phyloP scores from a whole-genome alignment of 2,797 vertebrate genomes.

The Gorsachius magnificus region DNA sequence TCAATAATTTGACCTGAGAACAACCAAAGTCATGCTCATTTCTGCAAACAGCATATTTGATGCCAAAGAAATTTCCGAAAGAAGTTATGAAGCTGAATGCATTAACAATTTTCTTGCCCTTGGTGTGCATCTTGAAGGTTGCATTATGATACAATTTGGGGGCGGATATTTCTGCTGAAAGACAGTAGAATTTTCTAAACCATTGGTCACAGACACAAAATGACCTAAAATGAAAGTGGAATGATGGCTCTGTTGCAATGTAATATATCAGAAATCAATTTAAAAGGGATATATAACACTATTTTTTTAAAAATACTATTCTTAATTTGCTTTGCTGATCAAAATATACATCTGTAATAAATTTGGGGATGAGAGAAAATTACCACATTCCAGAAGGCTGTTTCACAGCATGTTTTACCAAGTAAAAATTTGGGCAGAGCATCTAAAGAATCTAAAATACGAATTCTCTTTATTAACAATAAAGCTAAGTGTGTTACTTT shows the following conservation, averaged over 20 bases:
- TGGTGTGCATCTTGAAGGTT: conserved; percentile 12
- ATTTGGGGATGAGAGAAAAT: background rate
- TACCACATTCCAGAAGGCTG: background rate
- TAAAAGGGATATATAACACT: background rate
- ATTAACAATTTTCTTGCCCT: conserved; percentile 12
- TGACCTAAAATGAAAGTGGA: background rate
- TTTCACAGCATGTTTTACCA: conserved; percentile 6
- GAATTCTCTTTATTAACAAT: background rate
- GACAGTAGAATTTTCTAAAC: conserved; percentile 54
- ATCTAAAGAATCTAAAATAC: background rate
- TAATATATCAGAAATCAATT: background rate
- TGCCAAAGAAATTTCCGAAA: conserved; percentile 12
- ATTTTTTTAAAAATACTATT: no score
- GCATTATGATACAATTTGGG: conserved; percentile 1
- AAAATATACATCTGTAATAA: conserved; percentile 27
- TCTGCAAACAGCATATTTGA: background rate
- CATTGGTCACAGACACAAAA: conserved; percentile 25
- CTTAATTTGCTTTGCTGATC: conserved; percentile 35
- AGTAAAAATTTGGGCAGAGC: background rate
- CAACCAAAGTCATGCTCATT: background rate
- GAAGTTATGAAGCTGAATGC: background rate
- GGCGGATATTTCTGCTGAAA: background rate
- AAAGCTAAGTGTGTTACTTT: background rate
- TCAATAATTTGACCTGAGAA: background rate
- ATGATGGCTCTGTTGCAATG: conserved; percentile 2